A percentile compares a stretch with the other conserved stretches of the same genome.
phyloP scores from a whole-genome alignment of 1,140 invertebrate genomes.

The Neuroterus valhalla region DNA sequence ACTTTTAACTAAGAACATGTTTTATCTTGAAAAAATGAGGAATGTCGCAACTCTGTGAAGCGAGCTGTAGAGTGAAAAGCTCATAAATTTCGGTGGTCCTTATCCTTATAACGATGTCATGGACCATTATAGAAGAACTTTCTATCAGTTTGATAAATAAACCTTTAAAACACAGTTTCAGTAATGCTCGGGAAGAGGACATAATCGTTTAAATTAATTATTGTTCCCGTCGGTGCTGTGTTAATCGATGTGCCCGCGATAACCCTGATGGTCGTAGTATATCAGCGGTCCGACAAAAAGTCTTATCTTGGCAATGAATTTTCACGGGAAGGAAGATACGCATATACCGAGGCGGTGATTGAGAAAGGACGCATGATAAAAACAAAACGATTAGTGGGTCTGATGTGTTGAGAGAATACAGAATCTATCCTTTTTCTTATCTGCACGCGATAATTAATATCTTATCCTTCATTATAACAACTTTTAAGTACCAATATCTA shows the following conservation, averaged over 20 bases:
- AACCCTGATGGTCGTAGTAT: constrained; percentile 50
- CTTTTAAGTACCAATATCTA: no score
- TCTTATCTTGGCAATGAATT: constrained; percentile 58
- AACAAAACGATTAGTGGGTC: background rate
- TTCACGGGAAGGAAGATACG: constrained; percentile 52
- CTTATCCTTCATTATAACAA: no score
- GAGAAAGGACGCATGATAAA: constrained; percentile 15
- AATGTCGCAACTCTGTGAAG: constrained; percentile 11
- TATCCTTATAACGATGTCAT: background rate
- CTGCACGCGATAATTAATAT: no score
- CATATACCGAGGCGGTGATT: constrained; percentile 32
- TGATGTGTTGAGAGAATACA: no score
- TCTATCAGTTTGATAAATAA: constrained; percentile 28
- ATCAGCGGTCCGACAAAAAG: constrained; percentile 60
- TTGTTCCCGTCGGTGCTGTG: constrained; percentile 48
- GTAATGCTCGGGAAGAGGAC: constrained; percentile 16
- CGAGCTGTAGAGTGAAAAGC: background rate
- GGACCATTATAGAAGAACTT: background rate
- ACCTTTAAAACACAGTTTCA: background rate
- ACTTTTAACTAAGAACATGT: background rate
- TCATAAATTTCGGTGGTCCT: background rate
- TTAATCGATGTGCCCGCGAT: constrained; percentile 59
- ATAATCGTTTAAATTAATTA: constrained; percentile 59
- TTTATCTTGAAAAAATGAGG: constrained; percentile 17
- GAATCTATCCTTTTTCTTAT: no score